Evolutionary conservation across 2,113 vertebrate genomes (phyloP), one percentile per base, ranked within the genome.

Genomic region (Myotis davidii): DNA sequence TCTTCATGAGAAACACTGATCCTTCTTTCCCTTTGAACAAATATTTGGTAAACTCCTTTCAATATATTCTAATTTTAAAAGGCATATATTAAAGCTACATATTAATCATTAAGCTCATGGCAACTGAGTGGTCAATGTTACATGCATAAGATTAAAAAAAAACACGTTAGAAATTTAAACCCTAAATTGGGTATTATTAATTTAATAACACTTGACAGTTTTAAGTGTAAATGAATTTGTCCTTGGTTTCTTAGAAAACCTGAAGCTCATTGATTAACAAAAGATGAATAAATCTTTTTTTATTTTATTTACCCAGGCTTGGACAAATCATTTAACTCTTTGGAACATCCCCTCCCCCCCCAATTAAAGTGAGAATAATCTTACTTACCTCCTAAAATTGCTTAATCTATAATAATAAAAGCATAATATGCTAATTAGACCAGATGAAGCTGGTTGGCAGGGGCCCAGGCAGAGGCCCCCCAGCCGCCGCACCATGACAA

Each of bases 1-100:
- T 54, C 90, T 87, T 84, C 54, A 54, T 45, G 77, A 12, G 11
- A 87, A 96, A 84, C 39, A 54, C 10, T n/a, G 82, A 70, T 52
- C 18, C 21, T 77, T 91, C n/a, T 70, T 91, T 96, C 32, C 34
- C 59, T 81, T 65, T 94, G 81, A 85, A 90, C 82, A 97, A 95
- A 94, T 85, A 88, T 95, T 96, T 96, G 77, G 73, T 92, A 42
- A 82, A 82, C 59, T 78, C 39, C 29, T 90, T 96, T 95, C n/a
- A 90, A 37, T 56, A 50, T 79, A 23, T 84, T 17, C 20, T 89
- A 88, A 81, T 82, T 95, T 93, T 83, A 88, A 96, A 96, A 95
- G 59, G 27, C 17, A 13, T 42, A 27, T 74, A 54, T 91, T 88
- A 92, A 91, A 93, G 50, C 23, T 39, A 74, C 13, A 45, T 37